Evolutionary conservation across 2,888 invertebrate genomes (phyloP).

Genomic region (Drosophila nr. medialis): DNA sequence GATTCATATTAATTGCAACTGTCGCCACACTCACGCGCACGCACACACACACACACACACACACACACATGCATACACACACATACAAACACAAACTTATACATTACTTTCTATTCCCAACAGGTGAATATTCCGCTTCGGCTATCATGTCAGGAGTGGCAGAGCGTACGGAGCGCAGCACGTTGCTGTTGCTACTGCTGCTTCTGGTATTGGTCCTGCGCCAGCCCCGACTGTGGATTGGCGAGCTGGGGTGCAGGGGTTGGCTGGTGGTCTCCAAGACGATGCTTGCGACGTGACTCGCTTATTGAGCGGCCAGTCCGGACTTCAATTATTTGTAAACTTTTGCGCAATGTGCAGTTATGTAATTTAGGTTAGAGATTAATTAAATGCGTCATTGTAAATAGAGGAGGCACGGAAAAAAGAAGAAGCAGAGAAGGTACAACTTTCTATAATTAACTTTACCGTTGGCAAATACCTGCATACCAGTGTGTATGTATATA

Average conservation of each 20-base stretch:
- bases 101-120: constrained; percentile 44
- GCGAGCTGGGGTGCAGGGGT: constrained; percentile 5
- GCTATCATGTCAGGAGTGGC: constrained; percentile 83
- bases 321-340: constrained; percentile 79
- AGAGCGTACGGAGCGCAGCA: constrained; percentile 43
- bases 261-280: constrained; percentile 66
- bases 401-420: constrained; percentile 42
- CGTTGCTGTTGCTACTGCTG: constrained; percentile 57
- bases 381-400: constrained; percentile 75
- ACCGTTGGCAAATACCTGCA: constrained; percentile 43
- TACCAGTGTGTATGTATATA: neutral
- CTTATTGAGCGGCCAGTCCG: constrained; percentile 62
- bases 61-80: neutral
- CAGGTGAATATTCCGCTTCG: constrained; percentile 85
- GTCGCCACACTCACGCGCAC: constrained; percentile 42
- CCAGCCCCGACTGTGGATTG: neutral
- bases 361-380: constrained; percentile 79
- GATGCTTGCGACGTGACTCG: constrained; percentile 81
- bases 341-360: constrained; percentile 76
- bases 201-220: constrained; percentile 1
- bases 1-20: constrained; percentile 78
- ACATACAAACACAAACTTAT: constrained; percentile 4
- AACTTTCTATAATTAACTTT: constrained; percentile 73
- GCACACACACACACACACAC: constrained; percentile 1
- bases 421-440: constrained; percentile 22